These are phyloP conservation scores for Bucco capensis DNA, from an alignment of 2,113 vertebrate species.

Conservation along the genomic window DNA sequence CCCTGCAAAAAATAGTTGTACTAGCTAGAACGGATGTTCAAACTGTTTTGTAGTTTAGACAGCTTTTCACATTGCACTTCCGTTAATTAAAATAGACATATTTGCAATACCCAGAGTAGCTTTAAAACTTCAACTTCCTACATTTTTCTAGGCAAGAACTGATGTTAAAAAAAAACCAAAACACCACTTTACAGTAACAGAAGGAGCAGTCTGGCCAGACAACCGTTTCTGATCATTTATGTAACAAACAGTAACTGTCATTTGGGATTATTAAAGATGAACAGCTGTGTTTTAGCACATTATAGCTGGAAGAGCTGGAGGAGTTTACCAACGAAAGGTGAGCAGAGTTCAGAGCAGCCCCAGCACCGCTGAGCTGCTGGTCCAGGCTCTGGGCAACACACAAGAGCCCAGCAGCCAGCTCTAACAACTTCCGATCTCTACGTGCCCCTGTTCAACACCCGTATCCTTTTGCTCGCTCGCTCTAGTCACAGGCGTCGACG, in stretches of 20 bases:
- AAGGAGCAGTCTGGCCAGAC: background rate
- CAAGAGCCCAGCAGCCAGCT: background rate
- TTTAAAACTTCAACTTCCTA: background rate
- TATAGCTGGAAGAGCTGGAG: rapidly evolving
- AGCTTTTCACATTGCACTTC: background rate
- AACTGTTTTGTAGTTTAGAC: background rate
- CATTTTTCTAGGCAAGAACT: background rate
- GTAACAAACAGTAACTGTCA: background rate
- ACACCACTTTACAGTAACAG: background rate
- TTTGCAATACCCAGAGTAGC: background rate
- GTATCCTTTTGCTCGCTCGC: background rate
- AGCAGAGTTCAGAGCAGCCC: background rate
- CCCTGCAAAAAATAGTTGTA: background rate
- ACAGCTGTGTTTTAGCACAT: background rate
- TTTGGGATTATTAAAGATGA: background rate
- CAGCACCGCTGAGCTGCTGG: background rate
- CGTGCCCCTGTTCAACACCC: rapidly evolving
- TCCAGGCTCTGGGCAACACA: background rate
- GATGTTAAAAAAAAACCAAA: background rate
- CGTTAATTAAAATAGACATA: background rate
- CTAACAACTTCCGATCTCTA: background rate
- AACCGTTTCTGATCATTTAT: background rate
- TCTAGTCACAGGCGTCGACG: background rate
- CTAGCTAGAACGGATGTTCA: background rate
- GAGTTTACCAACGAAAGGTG: background rate